phyloP scores from a whole-genome alignment of 2,888 invertebrate genomes.

The Dryobotodes eremita region DNA sequence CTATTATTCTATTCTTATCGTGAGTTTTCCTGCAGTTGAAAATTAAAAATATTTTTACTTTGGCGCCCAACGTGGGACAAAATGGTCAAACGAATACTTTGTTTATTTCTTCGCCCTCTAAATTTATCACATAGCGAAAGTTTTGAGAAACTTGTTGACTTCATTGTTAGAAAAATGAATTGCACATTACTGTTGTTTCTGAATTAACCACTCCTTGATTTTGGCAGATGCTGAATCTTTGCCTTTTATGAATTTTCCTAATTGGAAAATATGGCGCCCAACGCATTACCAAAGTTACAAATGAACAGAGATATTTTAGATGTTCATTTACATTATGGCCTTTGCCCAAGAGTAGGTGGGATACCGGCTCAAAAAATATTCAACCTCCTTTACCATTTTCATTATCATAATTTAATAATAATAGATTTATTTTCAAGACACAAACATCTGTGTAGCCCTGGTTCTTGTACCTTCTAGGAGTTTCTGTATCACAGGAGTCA shows the following conservation, averaged over 20 bases:
- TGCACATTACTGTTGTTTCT: background rate
- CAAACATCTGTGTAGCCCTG: too few relatives aligned
- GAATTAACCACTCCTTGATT: background rate
- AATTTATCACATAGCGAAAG: background rate
- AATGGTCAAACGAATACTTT: background rate
- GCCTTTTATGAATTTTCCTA: too few relatives aligned
- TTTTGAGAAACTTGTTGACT: background rate
- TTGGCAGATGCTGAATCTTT: background rate
- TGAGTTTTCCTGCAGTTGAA: background rate
- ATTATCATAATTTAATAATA: too few relatives aligned
- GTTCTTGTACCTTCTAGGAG: too few relatives aligned
- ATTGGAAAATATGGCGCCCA: background rate
- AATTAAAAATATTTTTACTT: background rate
- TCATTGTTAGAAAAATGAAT: background rate
- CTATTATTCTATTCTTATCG: background rate
- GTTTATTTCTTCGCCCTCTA: background rate
- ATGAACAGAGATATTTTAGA: background rate
- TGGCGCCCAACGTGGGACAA: slow-evolving; percentile 30
- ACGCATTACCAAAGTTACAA: background rate
- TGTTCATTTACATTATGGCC: background rate
- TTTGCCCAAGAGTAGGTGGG: background rate
- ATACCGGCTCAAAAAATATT: too few relatives aligned
- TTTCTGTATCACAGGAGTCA: too few relatives aligned
- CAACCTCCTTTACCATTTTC: background rate
- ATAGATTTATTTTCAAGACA: too few relatives aligned